Evolutionary conservation across 1,140 invertebrate species (phyloP), one percentile per base, ranked within the genome.

Genomic region (Phocides pigmalion): DNA sequence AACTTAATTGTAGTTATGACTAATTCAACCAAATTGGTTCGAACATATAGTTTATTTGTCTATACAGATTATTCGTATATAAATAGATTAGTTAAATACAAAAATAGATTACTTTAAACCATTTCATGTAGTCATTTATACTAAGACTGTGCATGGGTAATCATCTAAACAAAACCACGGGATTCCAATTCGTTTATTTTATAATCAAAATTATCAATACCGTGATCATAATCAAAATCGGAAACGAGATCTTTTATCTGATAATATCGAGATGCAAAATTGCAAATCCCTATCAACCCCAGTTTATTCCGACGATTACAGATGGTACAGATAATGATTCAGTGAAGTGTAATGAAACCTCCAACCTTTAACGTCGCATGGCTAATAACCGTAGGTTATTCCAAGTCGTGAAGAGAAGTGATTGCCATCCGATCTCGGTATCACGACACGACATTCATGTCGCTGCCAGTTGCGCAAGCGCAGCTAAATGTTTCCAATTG

Each of bases 341-440:
- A 61, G 54, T 63, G 53, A 58, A 62, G 63, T 66, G 41, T 56
- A 66, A 54, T 71, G 70, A 68, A 66, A 62, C 64, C 63, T 66
- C 32, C 66, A 76, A 80, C 75, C 73, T 82, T 79, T 80, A 72
- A 20, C 51, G 64, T 74, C 66, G 65, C 62, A 66, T 67, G 50
- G 58, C 65, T 72, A 74, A 84, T 83, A 81, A 79, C 68, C 62
- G 70, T 79, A 79, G 77, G 74, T 79, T 76, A 68, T 53, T 54
- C 41, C 28, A 64, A 80, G 70, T 84, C 86, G 84, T 87, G 82
- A 81, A 82, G 74, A 74, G 70, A 62, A 74, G 73, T 85, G 85
- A 85, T 82, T 84, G 81, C 77, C 79, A 84, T 80, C 73, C 79
- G 76, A 82, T 77, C 74, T 76, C 53, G 66, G 71, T 70, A 76